Evolutionary conservation across 23 tunicate genomes (phyloP).

Genomic region (Halocynthia roretzi): DNA sequence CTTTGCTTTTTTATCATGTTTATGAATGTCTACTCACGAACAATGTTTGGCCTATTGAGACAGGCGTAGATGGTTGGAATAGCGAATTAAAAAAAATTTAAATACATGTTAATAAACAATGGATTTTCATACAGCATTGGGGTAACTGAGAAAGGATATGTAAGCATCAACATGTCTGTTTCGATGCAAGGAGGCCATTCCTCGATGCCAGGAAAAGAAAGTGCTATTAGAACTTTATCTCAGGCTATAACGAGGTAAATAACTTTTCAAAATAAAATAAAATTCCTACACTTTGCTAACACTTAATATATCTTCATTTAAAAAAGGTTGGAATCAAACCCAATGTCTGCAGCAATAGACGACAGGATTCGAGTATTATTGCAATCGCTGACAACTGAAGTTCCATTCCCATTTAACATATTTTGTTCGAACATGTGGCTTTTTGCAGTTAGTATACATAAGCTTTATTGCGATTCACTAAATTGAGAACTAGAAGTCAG

Average conservation of each 20-base stretch:
- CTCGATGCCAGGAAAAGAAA: conserved; percentile 48
- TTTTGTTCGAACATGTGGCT: conserved; percentile 60
- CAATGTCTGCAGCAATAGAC: conserved; percentile 29
- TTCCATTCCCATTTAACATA: conserved; percentile 54
- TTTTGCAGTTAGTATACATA: conserved; percentile 21
- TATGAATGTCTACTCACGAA: no score
- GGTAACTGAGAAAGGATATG: conserved; percentile 68
- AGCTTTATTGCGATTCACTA: not conserved
- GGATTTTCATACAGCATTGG: conserved; percentile 39
- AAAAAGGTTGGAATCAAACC: conserved; percentile 42
- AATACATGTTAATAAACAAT: no score
- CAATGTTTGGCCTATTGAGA: no score
- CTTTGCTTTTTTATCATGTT: no score
- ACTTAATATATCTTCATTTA: not conserved
- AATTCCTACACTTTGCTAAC: not conserved
- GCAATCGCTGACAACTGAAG: conserved; percentile 13
- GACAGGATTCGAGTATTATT: conserved; percentile 21
- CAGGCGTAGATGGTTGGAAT: no score
- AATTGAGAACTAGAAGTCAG: no score
- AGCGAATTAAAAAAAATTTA: no score
- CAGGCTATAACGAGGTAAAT: conserved; percentile 48
- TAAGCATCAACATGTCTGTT: conserved; percentile 41
- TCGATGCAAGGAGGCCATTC: conserved; percentile 75
- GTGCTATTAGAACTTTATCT: conserved; percentile 57
- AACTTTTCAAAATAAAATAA: not conserved